A percentile compares a stretch with the other conserved stretches of the same genome.
These are phyloP conservation scores for Acanthochromis polyacanthus DNA, from an alignment of 2,113 vertebrate genomes.

Conservation along the genomic window DNA sequence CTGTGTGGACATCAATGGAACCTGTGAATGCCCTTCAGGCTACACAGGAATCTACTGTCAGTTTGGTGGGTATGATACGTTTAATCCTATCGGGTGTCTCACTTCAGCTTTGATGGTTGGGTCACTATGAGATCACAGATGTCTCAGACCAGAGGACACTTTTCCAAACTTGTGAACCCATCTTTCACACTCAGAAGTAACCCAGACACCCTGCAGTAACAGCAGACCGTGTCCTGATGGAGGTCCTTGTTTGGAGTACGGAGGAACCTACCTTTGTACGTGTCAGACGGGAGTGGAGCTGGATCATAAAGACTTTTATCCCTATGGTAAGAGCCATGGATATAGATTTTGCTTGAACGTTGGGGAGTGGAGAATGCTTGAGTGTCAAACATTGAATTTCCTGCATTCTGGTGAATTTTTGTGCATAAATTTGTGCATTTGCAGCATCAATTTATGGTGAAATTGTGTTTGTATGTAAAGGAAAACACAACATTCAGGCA, in stretches of 20 bases:
- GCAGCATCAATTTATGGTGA: no score
- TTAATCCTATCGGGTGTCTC: constrained; percentile 57
- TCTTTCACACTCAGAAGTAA: constrained; percentile 87
- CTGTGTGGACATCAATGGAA: constrained; percentile 89
- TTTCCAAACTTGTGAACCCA: not conserved
- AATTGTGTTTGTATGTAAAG: no score
- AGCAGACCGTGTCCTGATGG: constrained; percentile 93
- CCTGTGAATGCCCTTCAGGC: constrained; percentile 92
- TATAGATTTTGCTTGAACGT: no score
- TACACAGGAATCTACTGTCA: constrained; percentile 95
- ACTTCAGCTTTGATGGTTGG: constrained; percentile 34
- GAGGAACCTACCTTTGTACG: constrained; percentile 94
- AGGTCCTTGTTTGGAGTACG: constrained; percentile 94
- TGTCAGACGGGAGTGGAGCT: constrained; percentile 88
- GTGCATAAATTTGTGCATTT: no score
- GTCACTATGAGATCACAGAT: constrained; percentile 8
- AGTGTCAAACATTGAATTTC: no score
- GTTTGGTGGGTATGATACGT: constrained; percentile 88
- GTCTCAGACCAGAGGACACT: not conserved
- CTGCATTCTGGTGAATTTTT: no score
- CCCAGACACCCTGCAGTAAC: constrained; percentile 92
- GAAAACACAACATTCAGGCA: no score
- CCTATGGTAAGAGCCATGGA: constrained; percentile 75
- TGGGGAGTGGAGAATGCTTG: no score
- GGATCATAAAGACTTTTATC: constrained; percentile 89